Conservation (phyloP, 2,888 invertebrate species). For the Catonia carolina region DNA sequence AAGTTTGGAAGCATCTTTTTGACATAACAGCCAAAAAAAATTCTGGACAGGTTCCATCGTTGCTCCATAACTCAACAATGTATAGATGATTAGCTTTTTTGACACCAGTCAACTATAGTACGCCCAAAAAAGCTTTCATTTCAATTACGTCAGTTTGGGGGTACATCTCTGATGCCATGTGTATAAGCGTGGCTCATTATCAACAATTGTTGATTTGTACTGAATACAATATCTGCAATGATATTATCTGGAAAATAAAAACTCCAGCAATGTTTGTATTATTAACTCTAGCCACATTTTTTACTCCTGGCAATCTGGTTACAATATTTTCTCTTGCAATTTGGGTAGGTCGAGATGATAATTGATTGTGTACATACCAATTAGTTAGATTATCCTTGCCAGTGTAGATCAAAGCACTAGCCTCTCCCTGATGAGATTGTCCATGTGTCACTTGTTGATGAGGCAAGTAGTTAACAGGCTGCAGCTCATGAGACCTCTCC, state of each 20-base stretch:
- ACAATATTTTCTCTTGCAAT: constrained; percentile 6
- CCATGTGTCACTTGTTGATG: too few relatives aligned
- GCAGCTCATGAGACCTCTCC: too few relatives aligned
- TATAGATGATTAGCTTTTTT: constrained; percentile 4
- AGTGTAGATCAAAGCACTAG: too few relatives aligned
- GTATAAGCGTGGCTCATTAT: too few relatives aligned
- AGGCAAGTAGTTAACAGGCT: too few relatives aligned
- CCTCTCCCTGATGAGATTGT: too few relatives aligned
- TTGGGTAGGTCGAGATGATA: not conserved
- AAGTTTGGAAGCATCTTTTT: constrained; percentile 2
- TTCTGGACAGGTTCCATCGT: constrained; percentile 7
- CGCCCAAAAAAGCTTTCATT: constrained; percentile 10
- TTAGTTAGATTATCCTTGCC: too few relatives aligned
- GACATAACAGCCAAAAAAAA: constrained; percentile 3
- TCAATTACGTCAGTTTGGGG: not conserved
- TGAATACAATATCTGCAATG: not conserved
- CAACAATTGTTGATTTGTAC: too few relatives aligned
- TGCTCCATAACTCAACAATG: constrained; percentile 8
- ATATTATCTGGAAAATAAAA: constrained; percentile 9
- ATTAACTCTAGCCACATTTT: constrained; percentile 1
- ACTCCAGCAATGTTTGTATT: constrained; percentile 1
- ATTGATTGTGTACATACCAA: too few relatives aligned
- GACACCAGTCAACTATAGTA: constrained; percentile 7
- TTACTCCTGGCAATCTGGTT: not conserved
- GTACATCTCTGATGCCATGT: constrained; percentile 2